Evolutionary conservation across 2,113 vertebrate genomes (phyloP), one percentile per base, ranked within the genome.

Genomic region (Rhagologus leucostigma): DNA sequence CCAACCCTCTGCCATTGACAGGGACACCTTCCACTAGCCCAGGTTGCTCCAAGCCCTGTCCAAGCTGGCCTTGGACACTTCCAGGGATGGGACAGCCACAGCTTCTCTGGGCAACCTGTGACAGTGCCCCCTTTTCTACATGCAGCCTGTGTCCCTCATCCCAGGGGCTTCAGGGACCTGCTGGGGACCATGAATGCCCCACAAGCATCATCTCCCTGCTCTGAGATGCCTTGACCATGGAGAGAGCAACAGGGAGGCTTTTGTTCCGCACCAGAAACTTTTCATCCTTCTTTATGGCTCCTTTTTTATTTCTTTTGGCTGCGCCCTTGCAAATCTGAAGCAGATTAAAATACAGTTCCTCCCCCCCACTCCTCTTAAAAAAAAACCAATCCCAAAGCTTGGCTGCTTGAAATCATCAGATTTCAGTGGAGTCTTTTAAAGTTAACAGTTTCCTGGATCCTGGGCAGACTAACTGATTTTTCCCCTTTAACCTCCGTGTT

Each of bases 361-460:
- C 56, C 84, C 49, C 55, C 41, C 21, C 0, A 2, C n/a, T n/a
- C 62, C 35, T 37, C n/a, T 53, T 55, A 13, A 88, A 85, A 78
- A 64, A 63, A 53, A 44, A 1, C 3, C 30, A 90, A 26, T n/a
- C 49, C 88, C 55, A 68, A 81, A 77, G 87, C 90, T 60, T 88
- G 88, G 79, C 95, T 95, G 92, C 69, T 93, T 60, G 68, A 77
- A 91, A 77, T 80, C 85, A 33, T 95, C 75, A 22, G n/a, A 29
- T 90, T 92, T 84, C 85, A 88, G 27, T 80, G 87, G 55, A 93
- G 88, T 10, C 84, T 77, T 71, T 78, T 52, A 50, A 78, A 95
- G 74, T 95, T 93, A 95, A 96, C 90, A 56, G 92, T 95, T 96
- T 95, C 96, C 95, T 95, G 95, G 69, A 95, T 93, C 85, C 57